Evolutionary conservation across 2,113 vertebrate species (phyloP), one percentile per base, ranked within the genome.

Genomic region (Lasiurus borealis): DNA sequence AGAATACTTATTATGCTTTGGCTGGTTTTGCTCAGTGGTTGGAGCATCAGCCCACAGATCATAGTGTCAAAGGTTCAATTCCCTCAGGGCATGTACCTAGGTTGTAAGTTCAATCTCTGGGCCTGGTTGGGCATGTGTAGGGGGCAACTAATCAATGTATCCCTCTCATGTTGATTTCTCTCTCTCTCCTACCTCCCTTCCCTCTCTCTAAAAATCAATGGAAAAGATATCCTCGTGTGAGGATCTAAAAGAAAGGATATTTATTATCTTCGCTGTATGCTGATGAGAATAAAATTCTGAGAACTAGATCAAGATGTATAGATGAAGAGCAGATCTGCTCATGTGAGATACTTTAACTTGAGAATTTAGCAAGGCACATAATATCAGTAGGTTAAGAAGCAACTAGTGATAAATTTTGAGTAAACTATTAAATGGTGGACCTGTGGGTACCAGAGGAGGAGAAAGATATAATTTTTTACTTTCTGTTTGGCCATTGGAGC

Each of bases 241-340:
- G 59, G 25, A 27, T 62, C 23, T 62, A 62, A 62, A 27, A 62
- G 59, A 27, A 62, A 90, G 92, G 16, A 2, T 86, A 68, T 78
- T 92, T 95, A 36, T 89, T 86, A 48, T 93, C 21, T 80, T 75
- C n/a, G 15, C 3, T 50, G 29, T 40, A 72, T 13, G 10, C 18
- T 68, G 12, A 62, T 86, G n/a, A 97, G 27, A 31, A 78, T 23
- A 34, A 87, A 91, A 83, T 89, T 90, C 75, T 80, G 46, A 91
- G 64, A 54, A 18, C 5, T 15, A 91, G 71, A 90, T n/a, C 8
- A 40, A 40, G 31, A 6, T 15, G 10, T 69, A 16, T 25, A 44
- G 25, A 0, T 34, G 66, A 82, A 94, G 16, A n/a, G 1, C 8
- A 82, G 52, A n/a, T 72, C 48, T 85, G 11, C 76, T 69, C 59